A percentile compares a stretch with the other conserved stretches of the same genome.
phyloP scores from a whole-genome alignment of 2,888 invertebrate genomes.

The Apeira syringaria region DNA sequence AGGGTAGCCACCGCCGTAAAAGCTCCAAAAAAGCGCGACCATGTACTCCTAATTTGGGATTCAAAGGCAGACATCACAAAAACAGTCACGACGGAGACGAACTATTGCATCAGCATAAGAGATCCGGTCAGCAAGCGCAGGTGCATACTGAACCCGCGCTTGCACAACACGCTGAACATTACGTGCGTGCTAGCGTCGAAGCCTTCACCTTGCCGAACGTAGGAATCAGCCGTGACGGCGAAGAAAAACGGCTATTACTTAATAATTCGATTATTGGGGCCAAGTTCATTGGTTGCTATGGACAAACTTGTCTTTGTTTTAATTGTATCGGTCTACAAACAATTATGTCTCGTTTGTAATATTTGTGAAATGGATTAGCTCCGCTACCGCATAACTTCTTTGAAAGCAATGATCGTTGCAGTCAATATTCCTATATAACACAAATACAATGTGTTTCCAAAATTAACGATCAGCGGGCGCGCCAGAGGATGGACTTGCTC shows the following conservation, averaged over 20 bases:
- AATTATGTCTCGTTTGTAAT: background rate
- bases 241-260: slow-evolving; percentile 43
- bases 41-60: background rate
- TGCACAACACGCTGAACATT: slow-evolving; percentile 14
- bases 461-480: no score
- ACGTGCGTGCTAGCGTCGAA: slow-evolving; percentile 20
- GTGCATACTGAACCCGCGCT: slow-evolving; percentile 7
- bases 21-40: no score
- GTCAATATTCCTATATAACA: no score
- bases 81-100: background rate
- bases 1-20: no score
- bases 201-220: slow-evolving; percentile 51
- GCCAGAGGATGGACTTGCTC: no score
- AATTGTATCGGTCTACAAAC: background rate
- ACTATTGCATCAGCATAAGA: background rate
- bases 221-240: slow-evolving; percentile 43
- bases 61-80: background rate
- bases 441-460: no score
- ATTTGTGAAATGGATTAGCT: no score
- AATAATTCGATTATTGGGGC: slow-evolving; percentile 43
- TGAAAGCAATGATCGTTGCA: no score
- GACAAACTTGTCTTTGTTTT: background rate
- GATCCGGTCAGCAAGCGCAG: background rate
- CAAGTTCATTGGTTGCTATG: slow-evolving; percentile 48
- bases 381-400: no score